Evolutionary conservation across 2,888 invertebrate genomes (phyloP), one percentile per base, ranked within the genome.

Genomic region (Parthenolecanium corni): DNA sequence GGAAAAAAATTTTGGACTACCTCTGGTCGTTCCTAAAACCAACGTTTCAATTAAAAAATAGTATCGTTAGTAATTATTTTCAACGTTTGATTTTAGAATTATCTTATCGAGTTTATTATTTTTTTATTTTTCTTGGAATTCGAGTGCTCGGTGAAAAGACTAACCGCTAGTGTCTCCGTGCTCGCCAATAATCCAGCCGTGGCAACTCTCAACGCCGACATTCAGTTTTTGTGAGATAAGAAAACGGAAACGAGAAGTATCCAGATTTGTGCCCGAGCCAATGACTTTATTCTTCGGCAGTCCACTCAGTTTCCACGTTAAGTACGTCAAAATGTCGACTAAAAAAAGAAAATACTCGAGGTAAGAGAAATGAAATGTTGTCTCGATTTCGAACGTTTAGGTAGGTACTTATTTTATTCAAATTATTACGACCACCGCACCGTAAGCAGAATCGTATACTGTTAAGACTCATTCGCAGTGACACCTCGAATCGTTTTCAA

Each of bases 161-260:
- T n/a, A n/a, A 85, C 85, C 89, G 68, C 88, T 88, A 63, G 86
- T 84, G 70, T 94, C 94, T 1, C 94, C 94, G 70, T 94, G 94
- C 72, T 94, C 94, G 31, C 94, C 94, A 71, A 94, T 90, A 70
- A 94, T 88, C 82, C 89, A 94, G 0, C 89, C 93, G 72, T 94
- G 92, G 71, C 87, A 86, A 67, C 87, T 89, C 14, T 85, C 82
- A 4, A 92, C 82, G 0, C 91, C 87, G 44, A 93, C 82, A 65
- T 82, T 81, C 58, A 94, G 77, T 69, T 80, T 83, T 73, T 92
- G 86, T 0, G 90, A 89, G 69, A 94, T 78, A 64, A 92, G 76
- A 75, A 90, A 93, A 38, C 92, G 82, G 77, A 95, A 92, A 66
- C 94, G 78, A 0, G 91, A 89, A 0, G 93, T 90, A 75, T 94